A percentile compares a stretch with the other conserved stretches of the same genome.
Evolutionary conservation across 2,888 invertebrate genomes (phyloP).

Genomic region (Gastrophysa polygoni): DNA sequence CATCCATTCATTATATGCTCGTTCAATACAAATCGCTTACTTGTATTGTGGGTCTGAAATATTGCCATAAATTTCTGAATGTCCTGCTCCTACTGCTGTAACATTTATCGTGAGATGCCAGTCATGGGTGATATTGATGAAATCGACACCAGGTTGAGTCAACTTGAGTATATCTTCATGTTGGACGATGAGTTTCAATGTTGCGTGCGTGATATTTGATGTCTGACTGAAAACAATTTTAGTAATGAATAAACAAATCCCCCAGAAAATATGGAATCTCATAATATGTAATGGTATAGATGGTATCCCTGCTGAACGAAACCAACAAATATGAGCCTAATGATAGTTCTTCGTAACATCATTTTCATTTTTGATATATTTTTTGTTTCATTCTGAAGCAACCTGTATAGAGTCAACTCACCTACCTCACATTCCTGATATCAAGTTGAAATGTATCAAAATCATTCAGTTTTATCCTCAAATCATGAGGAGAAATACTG

Average conservation of each 20-base stretch:
- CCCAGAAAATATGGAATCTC: neutral
- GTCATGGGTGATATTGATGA: constrained; percentile 28
- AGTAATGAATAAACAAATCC: neutral
- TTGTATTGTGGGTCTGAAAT: constrained; percentile 57
- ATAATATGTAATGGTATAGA: neutral
- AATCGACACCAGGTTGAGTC: constrained; percentile 59
- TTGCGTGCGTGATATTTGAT: constrained; percentile 43
- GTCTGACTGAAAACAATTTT: constrained; percentile 12
- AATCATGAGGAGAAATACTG: constrained; percentile 64
- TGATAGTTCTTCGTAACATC: too few species aligned
- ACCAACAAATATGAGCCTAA: too few species aligned
- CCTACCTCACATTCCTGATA: constrained; percentile 59
- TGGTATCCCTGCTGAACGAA: too few species aligned
- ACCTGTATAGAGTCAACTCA: neutral
- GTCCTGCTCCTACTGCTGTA: constrained; percentile 70
- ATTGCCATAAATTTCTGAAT: constrained; percentile 68
- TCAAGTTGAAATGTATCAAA: constrained; percentile 62
- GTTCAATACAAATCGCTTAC: too few species aligned
- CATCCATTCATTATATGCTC: too few species aligned
- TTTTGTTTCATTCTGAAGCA: too few species aligned
- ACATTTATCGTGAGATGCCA: constrained; percentile 59
- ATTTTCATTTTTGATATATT: too few species aligned
- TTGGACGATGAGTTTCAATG: constrained; percentile 65
- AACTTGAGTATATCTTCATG: constrained; percentile 69
- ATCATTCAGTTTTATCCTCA: constrained; percentile 64